A percentile compares a stretch with the other conserved stretches of the same genome.
These are phyloP conservation scores for Synodontis membranacea DNA, from an alignment of 2,113 vertebrate genomes.

Conservation along the genomic window DNA sequence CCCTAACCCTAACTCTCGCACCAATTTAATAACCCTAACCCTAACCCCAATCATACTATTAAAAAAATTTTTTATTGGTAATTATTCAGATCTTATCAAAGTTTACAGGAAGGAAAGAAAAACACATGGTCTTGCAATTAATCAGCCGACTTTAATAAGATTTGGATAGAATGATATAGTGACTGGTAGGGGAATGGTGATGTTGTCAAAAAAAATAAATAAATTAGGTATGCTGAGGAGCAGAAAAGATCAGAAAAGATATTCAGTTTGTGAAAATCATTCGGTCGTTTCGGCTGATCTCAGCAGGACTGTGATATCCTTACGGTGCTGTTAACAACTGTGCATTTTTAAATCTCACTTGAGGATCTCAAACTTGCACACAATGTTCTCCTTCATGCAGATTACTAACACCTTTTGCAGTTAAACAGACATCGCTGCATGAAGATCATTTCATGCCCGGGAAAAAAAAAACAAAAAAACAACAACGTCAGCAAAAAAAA, in stretches of 20 bases:
- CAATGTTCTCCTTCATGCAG: background rate
- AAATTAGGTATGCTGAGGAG: background rate
- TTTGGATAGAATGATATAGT: background rate
- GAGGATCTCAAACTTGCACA: background rate
- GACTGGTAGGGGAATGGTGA: background rate
- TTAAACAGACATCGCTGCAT: background rate
- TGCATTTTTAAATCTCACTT: background rate
- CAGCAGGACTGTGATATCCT: slow-evolving; percentile 7
- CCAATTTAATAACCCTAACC: too few species aligned
- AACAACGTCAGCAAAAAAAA: too few species aligned
- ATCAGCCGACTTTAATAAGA: too few species aligned
- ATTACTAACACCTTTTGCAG: background rate
- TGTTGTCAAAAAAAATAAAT: background rate
- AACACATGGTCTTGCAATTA: background rate
- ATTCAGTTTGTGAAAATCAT: background rate
- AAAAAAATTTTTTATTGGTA: background rate
- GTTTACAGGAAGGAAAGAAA: background rate
- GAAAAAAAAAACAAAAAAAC: background rate
- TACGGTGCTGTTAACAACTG: background rate
- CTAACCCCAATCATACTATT: background rate
- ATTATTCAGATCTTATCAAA: background rate
- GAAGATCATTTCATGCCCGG: slow-evolving; percentile 6
- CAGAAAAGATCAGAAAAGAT: slow-evolving; percentile 6
- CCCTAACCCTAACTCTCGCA: too few species aligned
- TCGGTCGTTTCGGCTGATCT: background rate